These are phyloP conservation scores for Uria lomvia DNA, from an alignment of 2,113 vertebrate species.

Conservation along the genomic window DNA sequence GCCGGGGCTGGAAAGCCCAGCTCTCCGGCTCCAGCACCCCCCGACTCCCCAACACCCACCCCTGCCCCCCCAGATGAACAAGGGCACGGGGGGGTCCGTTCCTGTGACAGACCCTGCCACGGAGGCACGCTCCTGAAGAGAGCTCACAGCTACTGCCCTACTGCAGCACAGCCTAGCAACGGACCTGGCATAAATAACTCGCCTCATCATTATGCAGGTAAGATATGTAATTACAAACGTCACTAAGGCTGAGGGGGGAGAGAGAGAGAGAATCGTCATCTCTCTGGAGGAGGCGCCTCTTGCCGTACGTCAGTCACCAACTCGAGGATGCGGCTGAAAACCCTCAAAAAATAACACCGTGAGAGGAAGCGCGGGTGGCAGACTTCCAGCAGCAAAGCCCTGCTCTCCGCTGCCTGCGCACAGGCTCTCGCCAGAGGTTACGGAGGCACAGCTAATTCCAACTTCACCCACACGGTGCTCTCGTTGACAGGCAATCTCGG, in stretches of 20 bases:
- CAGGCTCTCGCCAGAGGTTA: not conserved
- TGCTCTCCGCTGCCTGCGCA: not conserved
- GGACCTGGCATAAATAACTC: constrained; percentile 34
- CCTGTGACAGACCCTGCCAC: rapidly evolving
- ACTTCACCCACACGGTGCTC: not conserved
- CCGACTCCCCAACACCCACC: rapidly evolving
- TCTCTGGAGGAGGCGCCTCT: not conserved
- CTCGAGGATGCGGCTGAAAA: not conserved
- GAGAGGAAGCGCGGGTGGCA: not conserved
- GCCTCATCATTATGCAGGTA: constrained; percentile 23
- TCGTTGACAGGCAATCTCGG: not conserved
- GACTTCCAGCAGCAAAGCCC: not conserved
- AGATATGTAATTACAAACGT: not conserved
- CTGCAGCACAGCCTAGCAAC: constrained; percentile 29
- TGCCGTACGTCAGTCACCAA: not conserved
- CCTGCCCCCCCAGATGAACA: rapidly evolving
- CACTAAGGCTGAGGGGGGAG: not conserved
- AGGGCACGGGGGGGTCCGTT: rapidly evolving
- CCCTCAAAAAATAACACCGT: not conserved
- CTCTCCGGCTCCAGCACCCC: not conserved
- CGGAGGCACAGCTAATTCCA: not conserved
- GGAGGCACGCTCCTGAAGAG: rapidly evolving
- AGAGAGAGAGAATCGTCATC: constrained; percentile 1
- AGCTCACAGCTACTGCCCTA: not conserved
- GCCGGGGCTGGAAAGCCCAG: not conserved